Evolutionary conservation across 2,797 vertebrate species (phyloP), one percentile per base, ranked within the genome.

Genomic region (Salarias fasciatus): DNA sequence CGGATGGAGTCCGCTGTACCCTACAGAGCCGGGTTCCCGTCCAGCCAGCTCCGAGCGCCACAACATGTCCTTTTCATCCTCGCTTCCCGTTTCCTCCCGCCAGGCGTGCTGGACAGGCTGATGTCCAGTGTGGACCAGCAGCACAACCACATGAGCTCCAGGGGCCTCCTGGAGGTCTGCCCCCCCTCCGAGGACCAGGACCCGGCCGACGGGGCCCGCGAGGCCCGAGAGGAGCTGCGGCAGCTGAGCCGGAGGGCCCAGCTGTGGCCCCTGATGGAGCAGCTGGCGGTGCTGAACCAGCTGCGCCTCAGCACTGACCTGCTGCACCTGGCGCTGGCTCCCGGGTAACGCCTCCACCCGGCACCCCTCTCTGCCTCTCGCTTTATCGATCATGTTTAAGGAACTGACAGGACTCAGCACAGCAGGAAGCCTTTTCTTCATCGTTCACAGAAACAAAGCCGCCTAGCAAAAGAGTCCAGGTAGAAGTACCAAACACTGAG

Each of bases 191-290:
- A 77, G 7, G 68, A 42, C 35, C 90, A 73, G 48, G 88, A 91
- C 29, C 8, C 63, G 5, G 2, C 24, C 2, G 15, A 67, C 0
- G 38, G 51, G 1, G 58, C 11, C 2, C 78, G 72, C 4, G 63
- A 91, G 57, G 77, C 88, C 40, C 64, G 86, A 59, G 72, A 90
- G 43, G 80, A 92, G 67, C 84, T 98, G 58, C 91, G 87, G 72
- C 92, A 92, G 44, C 93, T 99, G 41, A 83, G 86, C 49, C 93
- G 89, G 71, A 84, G 80, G 44, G 88, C 95, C 60, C 96, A 97
- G 71, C 80, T 98, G 52, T 99, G 97, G 98, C 97, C 98, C n/a
- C 89, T 91, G 6, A 92, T 95, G 90, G 97, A 99, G 36, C 86
- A 93, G 60, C 66, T 99, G 45, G 93, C 94, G 0, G 2, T 95